Evolutionary conservation across 2,797 vertebrate genomes (phyloP), one percentile per base, ranked within the genome.

Genomic region (Notoglanidium macrostoma): DNA sequence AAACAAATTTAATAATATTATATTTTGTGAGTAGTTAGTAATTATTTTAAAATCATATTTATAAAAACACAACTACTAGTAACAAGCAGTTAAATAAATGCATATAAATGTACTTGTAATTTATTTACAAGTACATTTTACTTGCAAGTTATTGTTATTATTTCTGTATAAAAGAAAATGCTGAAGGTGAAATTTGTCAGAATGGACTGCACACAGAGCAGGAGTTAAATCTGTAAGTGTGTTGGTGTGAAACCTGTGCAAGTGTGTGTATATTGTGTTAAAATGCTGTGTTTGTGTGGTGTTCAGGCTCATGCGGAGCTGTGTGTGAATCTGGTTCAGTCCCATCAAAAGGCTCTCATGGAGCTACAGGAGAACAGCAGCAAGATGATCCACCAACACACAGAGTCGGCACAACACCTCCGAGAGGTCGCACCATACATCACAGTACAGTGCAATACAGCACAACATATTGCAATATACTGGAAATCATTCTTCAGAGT

Each of bases 331-430:
- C 93, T 97, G 90, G 95, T 95, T 29, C 95, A 95, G 82, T 94
- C 95, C 82, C 96, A 95, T 87, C 96, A 96, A 90, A 95, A 97
- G 90, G 92, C 95, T 78, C 93, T 94, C 80, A 95, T 95, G 83
- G 94, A 92, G 70, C 92, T 97, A 65, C 97, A 97, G 70, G 97
- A 98, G 87, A 91, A 93, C 76, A 91, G 93, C 0, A 94, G 93
- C 91, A 97, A 96, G 92, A 96, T 97, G 95, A 94, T 97, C 89
- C 95, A 94, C 93, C 97, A 97, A 87, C 98, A 97, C 88, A 92
- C 94, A 32, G 96, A 97, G 59, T 92, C 96, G 26, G 93, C 96
- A 82, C 95, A 94, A 87, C 96, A 98, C 91, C 95, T 97, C 91
- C 94, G 92, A 89, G 97, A 98, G 96, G 98, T 99, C 85, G 6